phyloP scores from a whole-genome alignment of 2,113 vertebrate genomes.

The Corvus cornix region DNA sequence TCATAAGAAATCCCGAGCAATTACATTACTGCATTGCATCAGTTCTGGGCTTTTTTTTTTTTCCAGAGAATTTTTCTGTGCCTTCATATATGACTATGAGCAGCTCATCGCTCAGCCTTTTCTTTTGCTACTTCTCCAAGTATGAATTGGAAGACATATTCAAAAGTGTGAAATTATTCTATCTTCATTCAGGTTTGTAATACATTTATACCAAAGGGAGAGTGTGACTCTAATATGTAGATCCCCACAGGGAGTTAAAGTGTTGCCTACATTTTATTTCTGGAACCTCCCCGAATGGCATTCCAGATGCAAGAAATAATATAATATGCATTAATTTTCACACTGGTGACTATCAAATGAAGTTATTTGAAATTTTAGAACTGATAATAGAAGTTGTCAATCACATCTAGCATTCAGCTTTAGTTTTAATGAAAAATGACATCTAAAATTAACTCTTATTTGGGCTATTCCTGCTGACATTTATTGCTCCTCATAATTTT shows the following conservation, averaged over 20 bases:
- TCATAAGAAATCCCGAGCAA: neutral
- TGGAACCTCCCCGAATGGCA: neutral
- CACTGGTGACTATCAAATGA: neutral
- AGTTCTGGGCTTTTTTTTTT: neutral
- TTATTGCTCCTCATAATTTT: neutral
- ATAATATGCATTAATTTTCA: neutral
- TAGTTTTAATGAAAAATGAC: constrained; percentile 15
- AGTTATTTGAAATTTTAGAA: neutral
- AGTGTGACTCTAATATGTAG: neutral
- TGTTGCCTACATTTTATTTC: neutral
- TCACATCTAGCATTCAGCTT: neutral
- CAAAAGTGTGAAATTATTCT: neutral
- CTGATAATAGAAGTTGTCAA: neutral
- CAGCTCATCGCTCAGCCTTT: neutral
- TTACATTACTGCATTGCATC: neutral
- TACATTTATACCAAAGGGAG: neutral
- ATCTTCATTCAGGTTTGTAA: neutral
- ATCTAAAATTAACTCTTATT: neutral
- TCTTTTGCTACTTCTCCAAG: neutral
- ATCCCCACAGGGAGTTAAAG: neutral
- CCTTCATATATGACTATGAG: neutral
- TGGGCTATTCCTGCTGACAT: neutral
- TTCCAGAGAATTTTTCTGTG: neutral
- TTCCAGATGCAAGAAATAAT: neutral
- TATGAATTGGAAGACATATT: neutral